These are phyloP conservation scores for Dipodomys stephensi DNA, from an alignment of 2,113 vertebrate genomes.

Conservation along the genomic window DNA sequence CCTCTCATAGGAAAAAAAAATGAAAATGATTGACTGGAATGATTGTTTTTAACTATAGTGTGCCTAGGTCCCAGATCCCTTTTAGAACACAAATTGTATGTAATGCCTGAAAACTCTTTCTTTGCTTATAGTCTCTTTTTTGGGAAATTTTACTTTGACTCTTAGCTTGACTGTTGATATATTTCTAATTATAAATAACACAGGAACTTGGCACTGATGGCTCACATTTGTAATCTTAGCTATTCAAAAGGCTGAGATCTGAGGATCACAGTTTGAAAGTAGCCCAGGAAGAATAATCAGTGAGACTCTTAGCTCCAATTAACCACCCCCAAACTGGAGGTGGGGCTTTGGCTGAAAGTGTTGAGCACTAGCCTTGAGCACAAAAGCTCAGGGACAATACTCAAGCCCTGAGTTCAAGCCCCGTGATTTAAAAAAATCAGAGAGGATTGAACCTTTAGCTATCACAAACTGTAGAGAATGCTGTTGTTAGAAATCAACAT, in stretches of 20 bases:
- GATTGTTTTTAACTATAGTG: not conserved
- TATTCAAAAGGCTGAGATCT: too few relatives aligned
- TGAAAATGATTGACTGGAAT: not conserved
- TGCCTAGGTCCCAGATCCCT: not conserved
- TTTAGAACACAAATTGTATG: not conserved
- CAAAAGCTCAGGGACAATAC: too few relatives aligned
- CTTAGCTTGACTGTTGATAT: not conserved
- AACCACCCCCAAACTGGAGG: too few relatives aligned
- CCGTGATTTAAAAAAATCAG: too few relatives aligned
- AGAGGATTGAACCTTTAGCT: not conserved
- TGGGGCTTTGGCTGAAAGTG: too few relatives aligned
- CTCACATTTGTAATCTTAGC: too few relatives aligned
- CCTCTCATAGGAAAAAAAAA: not conserved
- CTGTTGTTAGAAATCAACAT: not conserved
- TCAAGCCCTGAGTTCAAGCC: too few relatives aligned
- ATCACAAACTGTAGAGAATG: not conserved
- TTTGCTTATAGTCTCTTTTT: not conserved
- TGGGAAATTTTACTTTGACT: not conserved
- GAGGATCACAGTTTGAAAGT: too few relatives aligned
- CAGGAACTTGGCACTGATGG: too few relatives aligned
- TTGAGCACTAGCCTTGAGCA: too few relatives aligned
- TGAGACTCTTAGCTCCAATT: too few relatives aligned
- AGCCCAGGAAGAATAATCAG: too few relatives aligned
- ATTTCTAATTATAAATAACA: conserved; percentile 10
- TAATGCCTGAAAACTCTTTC: not conserved